phyloP scores from a whole-genome alignment of 2,888 invertebrate genomes.

The Sarcophaga carnaria region DNA sequence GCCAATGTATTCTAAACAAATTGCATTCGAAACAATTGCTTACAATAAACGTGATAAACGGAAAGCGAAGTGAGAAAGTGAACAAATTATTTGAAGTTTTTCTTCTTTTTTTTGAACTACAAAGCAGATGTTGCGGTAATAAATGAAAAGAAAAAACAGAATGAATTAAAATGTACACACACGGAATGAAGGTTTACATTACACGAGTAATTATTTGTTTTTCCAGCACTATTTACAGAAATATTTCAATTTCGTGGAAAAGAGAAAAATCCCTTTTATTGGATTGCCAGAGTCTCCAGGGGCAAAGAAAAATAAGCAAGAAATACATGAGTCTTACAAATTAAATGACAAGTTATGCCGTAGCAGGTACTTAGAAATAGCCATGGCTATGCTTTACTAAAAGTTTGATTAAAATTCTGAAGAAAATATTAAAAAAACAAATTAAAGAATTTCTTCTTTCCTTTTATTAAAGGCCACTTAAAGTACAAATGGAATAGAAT shows the following conservation, averaged over 20 bases:
- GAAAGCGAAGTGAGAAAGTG: constrained; percentile 7
- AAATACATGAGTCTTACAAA: neutral
- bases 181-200: constrained; percentile 48
- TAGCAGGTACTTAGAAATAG: no score
- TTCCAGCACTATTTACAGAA: neutral
- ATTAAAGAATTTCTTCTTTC: no score
- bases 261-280: neutral
- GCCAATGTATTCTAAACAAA: constrained; percentile 9
- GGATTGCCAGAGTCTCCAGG: neutral
- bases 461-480: neutral
- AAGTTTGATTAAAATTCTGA: neutral
- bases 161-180: neutral
- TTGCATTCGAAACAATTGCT: neutral
- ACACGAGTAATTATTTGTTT: constrained; percentile 41
- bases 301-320: neutral
- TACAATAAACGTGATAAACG: neutral
- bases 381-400: no score
- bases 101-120: neutral
- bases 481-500: neutral
- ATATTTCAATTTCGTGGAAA: neutral
- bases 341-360: neutral
- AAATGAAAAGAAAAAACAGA: constrained; percentile 14
- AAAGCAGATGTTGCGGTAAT: constrained; percentile 47
- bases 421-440: neutral
- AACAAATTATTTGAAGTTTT: constrained; percentile 38